Evolutionary conservation across 2,888 invertebrate species (phyloP), one percentile per base, ranked within the genome.

Genomic region (Epinotia bilunana): DNA sequence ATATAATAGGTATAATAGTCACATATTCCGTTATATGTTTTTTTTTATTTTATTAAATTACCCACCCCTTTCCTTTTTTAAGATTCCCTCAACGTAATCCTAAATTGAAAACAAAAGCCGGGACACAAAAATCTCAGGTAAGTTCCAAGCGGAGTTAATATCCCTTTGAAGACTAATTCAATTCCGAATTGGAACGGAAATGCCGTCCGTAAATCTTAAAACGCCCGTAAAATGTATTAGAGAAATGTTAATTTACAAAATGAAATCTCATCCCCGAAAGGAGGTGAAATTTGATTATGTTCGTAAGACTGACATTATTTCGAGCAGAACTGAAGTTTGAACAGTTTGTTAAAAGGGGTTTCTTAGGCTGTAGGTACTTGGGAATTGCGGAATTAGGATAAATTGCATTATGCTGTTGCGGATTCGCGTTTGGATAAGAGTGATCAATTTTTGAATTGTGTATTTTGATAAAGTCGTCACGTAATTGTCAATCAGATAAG

Each of bases 221-320:
- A 85, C 81, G 79, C 80, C 83, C 81, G 85, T 89, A 86, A 90
- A 90, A 88, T 87, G 87, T 84, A 85, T 87, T 91, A 90, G 89
- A 89, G 87, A 90, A 90, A 91, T 87, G 90, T 90, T 92, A 91
- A 91, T 91, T 90, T 83, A 83, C 84, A 80, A 88, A 92, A 92
- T 91, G 87, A 91, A 92, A 91, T 74, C 65, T 74, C 81, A 82
- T 83, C 80, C 80, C 80, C 83, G 83, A 81, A 88, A 86, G 86
- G 88, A 88, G 89, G 88, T 86, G 85, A 89, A 89, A 92, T 92
- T 92, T 92, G 93, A 93, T 93, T 92, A 92, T 90, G 88, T 88
- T 88, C 65, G 88, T 87, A 89, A 85, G 85, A 83, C 89, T 88
- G 88, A 90, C 88, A 88, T 91, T 88, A 91, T 87, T 90, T 87